Evolutionary conservation across 1,140 invertebrate genomes (phyloP), one percentile per base, ranked within the genome.

Genomic region (Aphelenchoides avenae): DNA sequence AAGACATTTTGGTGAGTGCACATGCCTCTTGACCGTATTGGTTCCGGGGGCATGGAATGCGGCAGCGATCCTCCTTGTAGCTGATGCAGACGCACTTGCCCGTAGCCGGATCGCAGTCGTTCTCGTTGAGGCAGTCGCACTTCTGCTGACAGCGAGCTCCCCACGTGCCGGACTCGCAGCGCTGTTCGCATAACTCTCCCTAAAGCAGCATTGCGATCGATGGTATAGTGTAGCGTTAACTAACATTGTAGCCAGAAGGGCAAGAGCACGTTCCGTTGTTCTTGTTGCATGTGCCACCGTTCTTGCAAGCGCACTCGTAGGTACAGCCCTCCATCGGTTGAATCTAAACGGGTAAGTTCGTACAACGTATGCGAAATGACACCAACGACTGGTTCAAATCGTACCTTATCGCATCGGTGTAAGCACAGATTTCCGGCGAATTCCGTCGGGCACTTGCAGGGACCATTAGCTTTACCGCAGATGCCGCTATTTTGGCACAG

Each of bases 101-200:
- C 26, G 81, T 85, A 29, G 83, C 80, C n/a, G 85, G 84, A 77
- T 87, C 85, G 78, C 93, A 98, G 13, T 81, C 81, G 18, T 89
- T 91, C 34, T 84, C 85, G 78, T 97, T 96, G 75, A 94, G 88
- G 80, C 93, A 98, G 3, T 84, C 83, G 75, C 93, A 97, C 40
- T 87, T 83, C 27, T 85, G 84, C 59, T 86, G 85, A 69, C 91
- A 95, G 48, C 86, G 82, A 15, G 81, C 78, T 0, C 89, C 89
- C 75, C 87, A 87, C 47, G 82, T 87, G 30, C 86, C 86, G 18
- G 79, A 79, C 0, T 87, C 86, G 49, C 73, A 76, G 18, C 44
- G 24, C 3, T 65, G 31, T 75, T 93, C 87, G 80, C 91, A 94
- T 75, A 88, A 86, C 9, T 84, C 78, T 11, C 89, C 89, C 84